These are phyloP conservation scores for Tetropium fuscum DNA, from an alignment of 2,888 invertebrate species.

Conservation along the genomic window DNA sequence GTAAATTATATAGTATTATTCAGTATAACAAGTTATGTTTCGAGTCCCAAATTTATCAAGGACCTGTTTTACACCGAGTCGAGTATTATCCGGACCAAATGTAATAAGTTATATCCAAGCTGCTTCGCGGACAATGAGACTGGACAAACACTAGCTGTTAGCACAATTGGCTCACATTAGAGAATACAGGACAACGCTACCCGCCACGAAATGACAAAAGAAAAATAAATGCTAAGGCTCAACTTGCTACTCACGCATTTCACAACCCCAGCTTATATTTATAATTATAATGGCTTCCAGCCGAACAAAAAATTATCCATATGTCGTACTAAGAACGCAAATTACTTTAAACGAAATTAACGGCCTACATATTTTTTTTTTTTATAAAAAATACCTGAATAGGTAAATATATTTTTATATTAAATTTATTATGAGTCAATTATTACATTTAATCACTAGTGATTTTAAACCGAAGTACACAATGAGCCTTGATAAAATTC, in stretches of 20 bases:
- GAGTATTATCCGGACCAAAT: conserved; percentile 17
- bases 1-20: too few species aligned
- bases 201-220: conserved; percentile 27
- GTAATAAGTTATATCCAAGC: conserved; percentile 27
- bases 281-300: background rate
- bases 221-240: conserved; percentile 22
- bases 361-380: too few species aligned
- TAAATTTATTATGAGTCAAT: too few species aligned
- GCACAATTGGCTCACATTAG: conserved; percentile 32
- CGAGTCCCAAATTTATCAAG: conserved; percentile 8
- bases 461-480: too few species aligned
- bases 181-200: conserved; percentile 23
- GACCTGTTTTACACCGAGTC: conserved; percentile 12
- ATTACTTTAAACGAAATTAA: too few species aligned
- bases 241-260: conserved; percentile 15
- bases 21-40: conserved; percentile 10
- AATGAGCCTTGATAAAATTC: too few species aligned
- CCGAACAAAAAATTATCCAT: background rate
- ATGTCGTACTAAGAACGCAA: too few species aligned
- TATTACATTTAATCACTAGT: too few species aligned
- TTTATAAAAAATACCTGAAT: too few species aligned
- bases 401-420: too few species aligned
- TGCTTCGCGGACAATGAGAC: conserved; percentile 21
- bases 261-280: conserved; percentile 1
- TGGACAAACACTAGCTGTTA: conserved; percentile 24